Percentiles rank a stretch among this genome's conserved stretches.
Evolutionary conservation across 1,140 invertebrate genomes (phyloP).

Genomic region (Aphis gossypii): DNA sequence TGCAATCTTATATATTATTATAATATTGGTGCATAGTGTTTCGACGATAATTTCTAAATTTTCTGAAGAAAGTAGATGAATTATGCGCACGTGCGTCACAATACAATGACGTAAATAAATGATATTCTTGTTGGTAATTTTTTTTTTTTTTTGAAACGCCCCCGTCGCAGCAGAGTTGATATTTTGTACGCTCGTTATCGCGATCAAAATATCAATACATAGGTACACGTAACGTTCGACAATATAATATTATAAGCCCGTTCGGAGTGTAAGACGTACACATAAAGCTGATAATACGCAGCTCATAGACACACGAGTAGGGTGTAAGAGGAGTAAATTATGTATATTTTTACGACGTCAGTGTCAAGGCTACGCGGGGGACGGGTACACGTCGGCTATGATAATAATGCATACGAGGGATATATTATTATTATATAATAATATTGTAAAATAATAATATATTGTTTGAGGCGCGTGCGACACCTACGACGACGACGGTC

Average conservation of each 20-base stretch:
- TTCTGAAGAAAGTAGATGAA: not conserved
- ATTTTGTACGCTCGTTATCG: not conserved
- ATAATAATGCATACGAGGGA: not conserved
- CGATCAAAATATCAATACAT: not conserved
- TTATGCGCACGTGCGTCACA: not conserved
- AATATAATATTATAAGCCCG: not conserved
- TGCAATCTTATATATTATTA: not conserved
- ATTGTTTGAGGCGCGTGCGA: conserved; percentile 27
- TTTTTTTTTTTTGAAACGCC: not conserved
- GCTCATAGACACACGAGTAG: not conserved
- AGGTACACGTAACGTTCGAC: no score
- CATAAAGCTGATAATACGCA: not conserved
- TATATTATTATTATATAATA: not conserved
- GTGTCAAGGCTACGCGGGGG: conserved; percentile 41
- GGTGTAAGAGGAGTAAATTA: not conserved
- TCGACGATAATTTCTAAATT: no score
- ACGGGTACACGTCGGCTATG: not conserved
- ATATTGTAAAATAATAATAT: conserved; percentile 30
- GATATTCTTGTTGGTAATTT: not conserved
- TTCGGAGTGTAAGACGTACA: not conserved
- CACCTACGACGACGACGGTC: conserved; percentile 34
- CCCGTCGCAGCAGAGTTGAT: not conserved
- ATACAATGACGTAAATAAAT: not conserved
- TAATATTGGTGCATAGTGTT: not conserved
- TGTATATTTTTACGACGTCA: conserved; percentile 23